Evolutionary conservation across 2,888 invertebrate genomes (phyloP), one percentile per base, ranked within the genome.

Genomic region (Cecidostiba fungosa): DNA sequence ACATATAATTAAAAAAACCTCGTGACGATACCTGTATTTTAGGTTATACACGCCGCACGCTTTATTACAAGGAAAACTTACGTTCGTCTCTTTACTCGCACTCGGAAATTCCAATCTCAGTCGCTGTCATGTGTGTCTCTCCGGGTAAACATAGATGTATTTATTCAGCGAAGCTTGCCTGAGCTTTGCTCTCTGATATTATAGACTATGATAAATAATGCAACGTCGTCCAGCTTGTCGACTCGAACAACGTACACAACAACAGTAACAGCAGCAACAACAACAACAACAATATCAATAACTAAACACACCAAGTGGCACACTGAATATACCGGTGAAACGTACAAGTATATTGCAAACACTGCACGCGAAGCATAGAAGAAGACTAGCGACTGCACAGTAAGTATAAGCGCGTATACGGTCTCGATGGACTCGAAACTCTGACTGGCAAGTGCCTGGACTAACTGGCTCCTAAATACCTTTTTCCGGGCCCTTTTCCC

Each of bases 391-490:
- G n/a, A n/a, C n/a, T n/a, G n/a, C n/a, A n/a, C n/a, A 19, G 8
- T 8, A 0, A 1, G 36, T 6, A 23, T 12, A 26, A 0, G 26
- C 23, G 8, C 62, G n/a, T 5, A 36, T n/a, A n/a, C n/a, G 36
- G 8, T 23, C 69, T 29, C 69, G 54, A 8, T 10, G 39, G 43
- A 39, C 70, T 59, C 83, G 69, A 19, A 59, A 6, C 32, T 59
- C 47, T 16, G 43, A 83, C 77, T 83, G 83, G 77, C 83, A 70
- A 70, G 76, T 73, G 81, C 12, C 54, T 39, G 4, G 23, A 16
- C 32, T n/a, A 0, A 19, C 39, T 36, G 80, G 43, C 74, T 77
- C 85, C 80, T 85, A 76, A 77, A 80, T 80, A 85, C 84, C 62
- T 84, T 84, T 66, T 84, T 78, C 72, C 84, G 74, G 47, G 6